A percentile compares a stretch with the other conserved stretches of the same genome.
Conservation (phyloP, 2,113 vertebrate genomes). For the Dicentrarchus labrax region DNA sequence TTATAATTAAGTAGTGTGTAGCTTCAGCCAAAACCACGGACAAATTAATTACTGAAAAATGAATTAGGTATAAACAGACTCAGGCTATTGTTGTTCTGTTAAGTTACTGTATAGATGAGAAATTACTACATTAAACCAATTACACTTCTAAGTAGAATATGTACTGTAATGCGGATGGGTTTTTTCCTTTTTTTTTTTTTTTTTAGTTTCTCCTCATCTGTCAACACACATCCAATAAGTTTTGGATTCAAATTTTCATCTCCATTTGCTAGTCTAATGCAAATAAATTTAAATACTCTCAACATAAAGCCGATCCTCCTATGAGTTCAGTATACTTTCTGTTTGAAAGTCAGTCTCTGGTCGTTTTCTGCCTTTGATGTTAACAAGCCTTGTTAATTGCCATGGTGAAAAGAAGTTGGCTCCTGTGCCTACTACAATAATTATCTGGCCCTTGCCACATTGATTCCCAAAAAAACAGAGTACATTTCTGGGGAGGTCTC, state of each 20-base stretch:
- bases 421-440: conserved; percentile 55
- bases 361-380: conserved; percentile 72
- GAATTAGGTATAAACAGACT: conserved; percentile 17
- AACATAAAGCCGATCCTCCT: conserved; percentile 33
- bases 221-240: neutral
- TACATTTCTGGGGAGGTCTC: conserved; percentile 45
- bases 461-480: conserved; percentile 30
- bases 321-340: conserved; percentile 39
- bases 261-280: conserved; percentile 2
- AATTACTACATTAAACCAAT: neutral
- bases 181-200: neutral
- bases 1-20: neutral
- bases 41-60: conserved; percentile 14
- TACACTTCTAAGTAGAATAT: neutral
- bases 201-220: neutral
- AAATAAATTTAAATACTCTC: conserved; percentile 26
- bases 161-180: neutral
- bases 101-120: conserved; percentile 15
- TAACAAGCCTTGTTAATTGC: conserved; percentile 75
- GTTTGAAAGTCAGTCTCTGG: conserved; percentile 60
- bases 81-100: neutral
- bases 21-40: neutral
- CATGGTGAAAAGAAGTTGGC: conserved; percentile 40
- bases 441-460: conserved; percentile 57
- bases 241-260: neutral